Conservation (phyloP, 2,888 invertebrate genomes). For the Pachydiplax longipennis region DNA sequence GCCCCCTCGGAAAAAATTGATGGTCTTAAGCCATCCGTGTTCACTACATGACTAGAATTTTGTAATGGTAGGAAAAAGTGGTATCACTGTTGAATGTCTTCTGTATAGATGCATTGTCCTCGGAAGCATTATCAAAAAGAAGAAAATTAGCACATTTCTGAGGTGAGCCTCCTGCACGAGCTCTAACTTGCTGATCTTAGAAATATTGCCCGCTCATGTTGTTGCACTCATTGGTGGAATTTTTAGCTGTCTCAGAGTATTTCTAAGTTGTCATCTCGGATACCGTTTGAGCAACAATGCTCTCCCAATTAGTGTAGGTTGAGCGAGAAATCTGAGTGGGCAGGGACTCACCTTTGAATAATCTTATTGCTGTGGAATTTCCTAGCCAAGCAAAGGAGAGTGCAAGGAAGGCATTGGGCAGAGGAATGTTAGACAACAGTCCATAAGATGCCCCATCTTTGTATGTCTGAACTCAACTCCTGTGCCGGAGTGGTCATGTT, state of each 20-base stretch:
- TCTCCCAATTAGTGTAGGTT: constrained; percentile 41
- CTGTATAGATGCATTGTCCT: constrained; percentile 43
- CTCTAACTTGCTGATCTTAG: constrained; percentile 37
- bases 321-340: constrained; percentile 31
- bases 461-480: constrained; percentile 43
- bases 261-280: constrained; percentile 37
- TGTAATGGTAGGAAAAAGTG: constrained; percentile 42
- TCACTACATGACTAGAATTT: constrained; percentile 35
- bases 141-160: constrained; percentile 39
- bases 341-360: constrained; percentile 43
- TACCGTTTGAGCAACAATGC: constrained; percentile 18
- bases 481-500: constrained; percentile 1
- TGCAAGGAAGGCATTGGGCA: constrained; percentile 36
- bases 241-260: constrained; percentile 24
- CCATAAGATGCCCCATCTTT: constrained; percentile 16
- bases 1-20: constrained; percentile 10
- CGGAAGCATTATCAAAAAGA: constrained; percentile 16
- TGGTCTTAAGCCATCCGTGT: constrained; percentile 21
- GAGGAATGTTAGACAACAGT: constrained; percentile 39
- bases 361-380: constrained; percentile 32
- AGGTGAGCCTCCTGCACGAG: constrained; percentile 43
- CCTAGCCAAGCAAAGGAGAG: constrained; percentile 34
- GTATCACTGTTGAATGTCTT: constrained; percentile 43
- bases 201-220: constrained; percentile 34
- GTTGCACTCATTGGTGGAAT: constrained; percentile 43